These are phyloP conservation scores for Brevimyrus niger DNA, from an alignment of 2,113 vertebrate genomes.

Conservation along the genomic window DNA sequence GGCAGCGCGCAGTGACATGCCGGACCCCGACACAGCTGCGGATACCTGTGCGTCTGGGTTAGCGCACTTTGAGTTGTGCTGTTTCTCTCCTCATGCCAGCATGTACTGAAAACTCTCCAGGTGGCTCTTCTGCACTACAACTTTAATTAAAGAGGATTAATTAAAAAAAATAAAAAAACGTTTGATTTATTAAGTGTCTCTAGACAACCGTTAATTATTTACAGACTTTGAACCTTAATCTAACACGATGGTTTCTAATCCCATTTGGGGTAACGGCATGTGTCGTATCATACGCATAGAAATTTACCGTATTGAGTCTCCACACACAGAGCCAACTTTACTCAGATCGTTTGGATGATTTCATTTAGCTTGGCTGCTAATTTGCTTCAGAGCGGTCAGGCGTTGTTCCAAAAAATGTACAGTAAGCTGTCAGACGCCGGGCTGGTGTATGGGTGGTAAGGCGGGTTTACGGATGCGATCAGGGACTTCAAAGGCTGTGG, in stretches of 20 bases:
- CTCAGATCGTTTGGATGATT: background rate
- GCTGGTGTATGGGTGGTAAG: background rate
- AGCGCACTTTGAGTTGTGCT: background rate
- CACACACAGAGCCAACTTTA: background rate
- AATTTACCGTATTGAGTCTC: background rate
- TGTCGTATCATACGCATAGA: background rate
- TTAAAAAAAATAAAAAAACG: background rate
- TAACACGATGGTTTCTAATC: conserved; percentile 1
- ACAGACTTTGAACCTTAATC: conserved; percentile 11
- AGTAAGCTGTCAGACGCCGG: background rate
- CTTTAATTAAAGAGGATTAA: background rate
- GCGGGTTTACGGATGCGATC: background rate
- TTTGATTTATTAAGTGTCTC: conserved; percentile 4
- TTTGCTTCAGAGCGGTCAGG: background rate
- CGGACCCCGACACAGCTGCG: background rate
- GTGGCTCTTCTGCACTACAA: background rate
- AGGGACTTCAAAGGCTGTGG: background rate
- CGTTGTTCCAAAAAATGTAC: background rate
- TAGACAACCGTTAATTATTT: conserved; percentile 9
- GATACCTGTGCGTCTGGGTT: background rate
- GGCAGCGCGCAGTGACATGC: background rate
- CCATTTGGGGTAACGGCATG: background rate
- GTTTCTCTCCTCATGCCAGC: background rate
- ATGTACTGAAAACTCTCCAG: background rate
- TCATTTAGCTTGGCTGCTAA: background rate